Conservation (phyloP, 2,888 invertebrate species). For the Diloba caeruleocephala region DNA sequence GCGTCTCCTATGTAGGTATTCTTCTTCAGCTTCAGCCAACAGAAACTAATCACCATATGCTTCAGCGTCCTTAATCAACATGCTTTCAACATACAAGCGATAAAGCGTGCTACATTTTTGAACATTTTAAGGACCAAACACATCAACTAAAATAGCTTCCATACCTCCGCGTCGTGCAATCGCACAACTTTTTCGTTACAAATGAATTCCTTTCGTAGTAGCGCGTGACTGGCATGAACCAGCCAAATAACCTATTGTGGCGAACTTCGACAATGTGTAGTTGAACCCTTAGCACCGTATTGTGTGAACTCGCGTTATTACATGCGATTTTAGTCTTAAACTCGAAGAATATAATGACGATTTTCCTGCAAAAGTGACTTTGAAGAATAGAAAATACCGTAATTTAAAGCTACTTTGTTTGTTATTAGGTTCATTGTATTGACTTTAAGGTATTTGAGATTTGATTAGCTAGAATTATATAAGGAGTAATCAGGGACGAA, state of each 20-base stretch:
- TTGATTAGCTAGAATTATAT: slow-evolving; percentile 11
- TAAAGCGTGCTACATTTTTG: slow-evolving; percentile 17
- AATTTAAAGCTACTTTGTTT: slow-evolving; percentile 37
- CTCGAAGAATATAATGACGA: not conserved
- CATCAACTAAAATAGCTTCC: slow-evolving; percentile 29
- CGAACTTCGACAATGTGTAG: slow-evolving; percentile 53
- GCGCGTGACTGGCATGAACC: slow-evolving; percentile 69
- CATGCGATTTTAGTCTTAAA: slow-evolving; percentile 34
- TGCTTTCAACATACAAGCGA: slow-evolving; percentile 4
- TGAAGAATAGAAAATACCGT: slow-evolving; percentile 34
- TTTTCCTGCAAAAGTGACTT: slow-evolving; percentile 6
- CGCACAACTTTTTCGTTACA: slow-evolving; percentile 69
- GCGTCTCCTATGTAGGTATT: too few relatives aligned
- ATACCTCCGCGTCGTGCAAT: slow-evolving; percentile 39
- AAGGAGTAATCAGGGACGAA: not conserved
- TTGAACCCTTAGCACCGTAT: slow-evolving; percentile 52
- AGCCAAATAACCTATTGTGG: slow-evolving; percentile 55
- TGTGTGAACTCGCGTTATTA: slow-evolving; percentile 28
- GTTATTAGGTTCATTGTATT: slow-evolving; percentile 43
- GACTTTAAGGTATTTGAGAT: slow-evolving; percentile 16
- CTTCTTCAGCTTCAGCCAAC: not conserved
- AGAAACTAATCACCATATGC: slow-evolving; percentile 23
- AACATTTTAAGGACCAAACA: slow-evolving; percentile 45
- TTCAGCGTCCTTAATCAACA: slow-evolving; percentile 5
- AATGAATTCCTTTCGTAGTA: slow-evolving; percentile 72